Percentiles rank a stretch among this genome's conserved stretches.
Conservation (phyloP, 2,113 vertebrate genomes). For the Solea senegalensis region DNA sequence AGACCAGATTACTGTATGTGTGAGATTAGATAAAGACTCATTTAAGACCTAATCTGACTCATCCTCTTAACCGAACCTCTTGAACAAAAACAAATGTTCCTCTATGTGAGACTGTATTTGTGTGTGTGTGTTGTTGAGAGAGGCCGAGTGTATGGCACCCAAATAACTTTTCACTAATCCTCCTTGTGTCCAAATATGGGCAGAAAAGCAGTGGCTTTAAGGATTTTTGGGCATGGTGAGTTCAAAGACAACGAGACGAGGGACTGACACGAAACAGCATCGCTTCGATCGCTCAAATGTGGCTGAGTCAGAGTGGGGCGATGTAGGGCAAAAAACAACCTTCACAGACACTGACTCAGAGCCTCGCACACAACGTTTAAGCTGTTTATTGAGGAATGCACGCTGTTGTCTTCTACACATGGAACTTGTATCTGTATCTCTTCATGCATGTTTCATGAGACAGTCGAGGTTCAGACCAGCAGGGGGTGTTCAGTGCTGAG, state of each 20-base stretch:
- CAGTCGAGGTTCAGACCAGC: constrained; percentile 69
- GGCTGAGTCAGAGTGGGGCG: constrained; percentile 64
- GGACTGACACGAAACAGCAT: constrained; percentile 64
- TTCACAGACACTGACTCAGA: constrained; percentile 64
- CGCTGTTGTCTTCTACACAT: constrained; percentile 35
- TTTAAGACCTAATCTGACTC: constrained; percentile 59
- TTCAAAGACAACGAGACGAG: constrained; percentile 54
- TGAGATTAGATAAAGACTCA: constrained; percentile 67
- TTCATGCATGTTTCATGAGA: constrained; percentile 56
- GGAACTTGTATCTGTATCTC: constrained; percentile 39
- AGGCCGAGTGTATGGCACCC: constrained; percentile 42
- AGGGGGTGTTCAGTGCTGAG: constrained; percentile 74
- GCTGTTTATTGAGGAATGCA: constrained; percentile 54
- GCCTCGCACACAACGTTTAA: constrained; percentile 35
- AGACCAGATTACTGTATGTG: constrained; percentile 53
- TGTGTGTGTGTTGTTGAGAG: constrained; percentile 3
- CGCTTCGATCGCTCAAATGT: constrained; percentile 42
- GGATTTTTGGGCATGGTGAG: constrained; percentile 38
- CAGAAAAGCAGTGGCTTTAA: constrained; percentile 45
- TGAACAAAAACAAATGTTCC: constrained; percentile 19
- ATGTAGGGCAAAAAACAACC: constrained; percentile 58
- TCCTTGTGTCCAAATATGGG: constrained; percentile 53
- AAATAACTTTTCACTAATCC: constrained; percentile 54
- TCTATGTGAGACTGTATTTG: constrained; percentile 16
- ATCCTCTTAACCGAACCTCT: constrained; percentile 53